Conservation (phyloP, 2,113 vertebrate genomes). For the Callipepla californica region DNA sequence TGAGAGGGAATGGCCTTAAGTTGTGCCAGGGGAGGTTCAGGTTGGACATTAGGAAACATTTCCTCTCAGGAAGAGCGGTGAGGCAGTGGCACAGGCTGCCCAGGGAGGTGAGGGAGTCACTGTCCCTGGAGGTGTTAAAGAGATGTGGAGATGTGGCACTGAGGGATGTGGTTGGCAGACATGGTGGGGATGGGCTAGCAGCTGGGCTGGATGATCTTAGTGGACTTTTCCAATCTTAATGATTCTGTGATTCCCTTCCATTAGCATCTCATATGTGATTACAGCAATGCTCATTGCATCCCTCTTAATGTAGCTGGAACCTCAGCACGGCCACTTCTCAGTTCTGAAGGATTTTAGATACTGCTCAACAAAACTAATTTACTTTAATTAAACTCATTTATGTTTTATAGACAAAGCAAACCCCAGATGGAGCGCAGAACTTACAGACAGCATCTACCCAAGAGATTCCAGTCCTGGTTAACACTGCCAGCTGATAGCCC, state of each 20-base stretch:
- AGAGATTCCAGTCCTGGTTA: slow-evolving; percentile 49
- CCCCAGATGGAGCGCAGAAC: slow-evolving; percentile 49
- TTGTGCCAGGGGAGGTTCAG: too few relatives aligned
- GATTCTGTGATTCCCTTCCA: neutral
- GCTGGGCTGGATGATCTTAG: too few relatives aligned
- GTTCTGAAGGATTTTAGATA: slow-evolving; percentile 31
- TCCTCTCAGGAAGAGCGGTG: too few relatives aligned
- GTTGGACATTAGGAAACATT: too few relatives aligned
- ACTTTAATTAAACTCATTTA: slow-evolving; percentile 77
- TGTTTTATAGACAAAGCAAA: slow-evolving; percentile 72
- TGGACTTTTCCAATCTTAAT: too few relatives aligned
- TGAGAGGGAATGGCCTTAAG: too few relatives aligned
- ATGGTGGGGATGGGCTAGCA: too few relatives aligned
- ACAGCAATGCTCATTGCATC: slow-evolving; percentile 12
- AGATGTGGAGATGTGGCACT: too few relatives aligned
- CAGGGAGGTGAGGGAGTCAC: too few relatives aligned
- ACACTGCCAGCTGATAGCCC: slow-evolving; percentile 20
- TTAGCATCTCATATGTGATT: neutral
- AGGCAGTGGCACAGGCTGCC: too few relatives aligned
- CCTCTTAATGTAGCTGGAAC: slow-evolving; percentile 14
- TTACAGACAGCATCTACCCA: slow-evolving; percentile 68
- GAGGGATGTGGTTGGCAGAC: too few relatives aligned
- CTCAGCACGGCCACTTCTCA: slow-evolving; percentile 27
- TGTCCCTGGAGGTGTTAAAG: too few relatives aligned
- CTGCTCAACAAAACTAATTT: slow-evolving; percentile 73